Base-by-base conservation (phyloP, 2,797 vertebrate genomes). In the Sebastes oblongus region DNA sequence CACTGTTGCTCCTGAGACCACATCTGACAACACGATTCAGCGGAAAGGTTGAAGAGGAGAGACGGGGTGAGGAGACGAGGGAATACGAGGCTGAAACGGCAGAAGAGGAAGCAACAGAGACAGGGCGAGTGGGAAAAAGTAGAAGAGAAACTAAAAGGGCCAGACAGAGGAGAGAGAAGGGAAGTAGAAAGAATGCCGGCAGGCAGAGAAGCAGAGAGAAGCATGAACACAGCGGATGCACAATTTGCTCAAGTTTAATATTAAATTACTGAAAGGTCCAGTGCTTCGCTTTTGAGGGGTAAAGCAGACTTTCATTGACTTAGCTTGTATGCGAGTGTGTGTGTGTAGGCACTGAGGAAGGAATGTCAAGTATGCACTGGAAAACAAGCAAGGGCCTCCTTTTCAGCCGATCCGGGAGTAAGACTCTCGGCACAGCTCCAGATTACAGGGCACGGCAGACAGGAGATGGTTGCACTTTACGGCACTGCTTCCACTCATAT, bases 361-460 rank as follows among this genome's bases (percentile, higher is more conserved):
- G 94, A 95, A 95, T 95, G 93, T 90, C 69, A 95, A 90, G 89
- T 86, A 95, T 94, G 94, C 81, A 64, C 60, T 93, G 91, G 90
- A 94, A 92, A 93, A 93, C 90, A 93, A 90, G 92, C 90, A 83
- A 80, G 71, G 92, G 91, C 92, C 93, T 94, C 93, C 82, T 93
- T 89, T 93, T 91, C 86, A 89, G 88, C 83, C 36, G 9, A 71
- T 58, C 72, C 20, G 30, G 67, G 69, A 89, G 77, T 29, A 86
- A 88, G 83, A 80, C 86, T 80, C 73, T 80, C 68, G 30, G 86
- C 73, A 65, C 42, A 74, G 85, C 65, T 79, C 74, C 86, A 85
- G 82, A 82, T 81, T 81, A 87, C 22, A 10, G 64, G 66, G 69
- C 13, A 29, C 61, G 11, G 25, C 80, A 29, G 29, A 64, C 77